Evolutionary conservation across 2,888 invertebrate genomes (phyloP).

Genomic region (Limnephilus marmoratus): DNA sequence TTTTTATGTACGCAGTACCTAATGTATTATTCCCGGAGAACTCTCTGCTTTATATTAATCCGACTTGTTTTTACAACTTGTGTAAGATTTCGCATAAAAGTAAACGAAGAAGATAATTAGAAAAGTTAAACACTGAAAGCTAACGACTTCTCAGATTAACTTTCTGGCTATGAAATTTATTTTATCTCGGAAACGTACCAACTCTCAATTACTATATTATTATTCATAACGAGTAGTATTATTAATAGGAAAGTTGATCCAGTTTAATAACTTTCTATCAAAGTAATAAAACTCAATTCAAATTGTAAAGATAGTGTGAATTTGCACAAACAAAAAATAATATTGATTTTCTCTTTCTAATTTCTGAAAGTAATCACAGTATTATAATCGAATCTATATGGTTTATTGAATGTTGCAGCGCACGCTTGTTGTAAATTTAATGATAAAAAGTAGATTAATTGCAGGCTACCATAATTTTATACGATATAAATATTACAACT

Average conservation of each 20-base stretch:
- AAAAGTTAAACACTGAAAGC: slow-evolving; percentile 59
- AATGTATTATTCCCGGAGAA: slow-evolving; percentile 23
- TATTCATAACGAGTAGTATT: neutral
- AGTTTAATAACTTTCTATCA: neutral
- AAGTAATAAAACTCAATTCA: neutral
- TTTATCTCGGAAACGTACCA: neutral
- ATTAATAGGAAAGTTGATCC: neutral
- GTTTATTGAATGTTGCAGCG: neutral
- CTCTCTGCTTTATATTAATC: slow-evolving; percentile 58
- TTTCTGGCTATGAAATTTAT: slow-evolving; percentile 13
- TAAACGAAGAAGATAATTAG: slow-evolving; percentile 66
- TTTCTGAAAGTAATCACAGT: neutral
- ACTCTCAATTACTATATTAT: neutral
- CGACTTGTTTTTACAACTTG: slow-evolving; percentile 60
- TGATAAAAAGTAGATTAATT: neutral
- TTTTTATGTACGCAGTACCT: neutral
- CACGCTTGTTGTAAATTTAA: neutral
- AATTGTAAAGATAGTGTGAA: neutral
- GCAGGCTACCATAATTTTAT: too few species aligned
- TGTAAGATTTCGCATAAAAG: slow-evolving; percentile 62
- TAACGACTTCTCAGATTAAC: slow-evolving; percentile 41
- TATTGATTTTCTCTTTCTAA: neutral
- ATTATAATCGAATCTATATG: neutral
- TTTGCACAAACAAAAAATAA: neutral
- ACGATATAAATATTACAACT: neutral